Evolutionary conservation across 2,113 vertebrate genomes (phyloP), one percentile per base, ranked within the genome.

Genomic region (Nothobranchius furzeri): DNA sequence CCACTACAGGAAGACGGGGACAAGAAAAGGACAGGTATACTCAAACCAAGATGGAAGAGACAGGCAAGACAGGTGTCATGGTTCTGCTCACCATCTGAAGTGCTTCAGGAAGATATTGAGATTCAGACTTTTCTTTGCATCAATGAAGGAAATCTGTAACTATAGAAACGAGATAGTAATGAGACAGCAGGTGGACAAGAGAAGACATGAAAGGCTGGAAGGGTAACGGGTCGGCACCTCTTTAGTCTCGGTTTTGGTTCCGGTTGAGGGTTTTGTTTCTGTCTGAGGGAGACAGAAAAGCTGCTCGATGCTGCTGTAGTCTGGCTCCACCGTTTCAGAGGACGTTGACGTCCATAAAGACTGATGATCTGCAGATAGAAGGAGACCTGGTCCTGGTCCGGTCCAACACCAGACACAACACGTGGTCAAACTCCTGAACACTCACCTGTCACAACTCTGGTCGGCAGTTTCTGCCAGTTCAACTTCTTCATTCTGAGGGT

Each of bases 81-180:
- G 50, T 2, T 48, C 1, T 10, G 20, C 49, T 73, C 88, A 98
- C 96, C 95, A 96, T 87, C 87, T 97, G 81, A 98, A 98, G 47
- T 97, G 96, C 88, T 96, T 97, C 83, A 98, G 92, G 86, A 98
- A 98, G 89, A 98, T 98, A 90, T 97, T 96, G 88, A 98, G 89
- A 89, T 96, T 96, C 60, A 98, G 91, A 79, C 93, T 98, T 78
- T 96, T 98, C 90, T 96, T 97, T 73, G 94, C 58, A 52, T 97
- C 95, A 45, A 98, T 94, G 85, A 98, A 97, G 15, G 96, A 95
- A 87, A 98, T 93, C 96, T 98, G 78, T 17, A 47, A 40, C 62
- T 6, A n/a, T 3, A 12, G 15, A 60, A 17, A 65, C 2, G 30
- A 7, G 46, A 12, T 4, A 30, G 30, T 30, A 17, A 65, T 51